Evolutionary conservation across 2,888 invertebrate species (phyloP), one percentile per base, ranked within the genome.

Genomic region (Oscheius sp.): DNA sequence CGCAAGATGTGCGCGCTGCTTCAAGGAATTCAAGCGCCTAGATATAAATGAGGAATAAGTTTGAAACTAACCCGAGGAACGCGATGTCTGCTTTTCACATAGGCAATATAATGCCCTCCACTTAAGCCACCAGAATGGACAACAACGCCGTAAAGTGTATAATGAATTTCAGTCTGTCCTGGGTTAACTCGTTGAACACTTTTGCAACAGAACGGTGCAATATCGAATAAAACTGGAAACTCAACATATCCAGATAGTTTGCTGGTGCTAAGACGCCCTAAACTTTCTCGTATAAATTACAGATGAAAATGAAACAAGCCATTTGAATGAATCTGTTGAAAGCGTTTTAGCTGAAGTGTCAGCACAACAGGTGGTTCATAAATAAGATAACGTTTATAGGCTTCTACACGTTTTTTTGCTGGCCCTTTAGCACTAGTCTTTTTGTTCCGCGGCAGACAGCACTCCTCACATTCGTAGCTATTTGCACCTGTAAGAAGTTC

Each of bases 301-400:
- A 45, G 29, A 45, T 17, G 8, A 6, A 61, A 45, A 45, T 29
- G 3, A 20, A 45, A 23, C 10, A 27, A 17, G 37, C 58, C 31
- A 8, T 58, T 65, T 3, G 27, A 17, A 17, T 50, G 34, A 4
- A 74, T 89, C 85, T 95, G 91, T 89, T 96, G 95, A 89, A 97
- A 98, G 73, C 97, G 89, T 88, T 98, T 98, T 75, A 98, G 88
- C 87, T 98, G 97, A 25, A 98, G 89, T 65, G 96, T 97, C 0
- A 98, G 90, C 64, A 97, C 92, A 3, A 95, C 93, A 0, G 97
- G 97, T 27, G 95, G 95, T 85, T 92, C 91, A 75, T 93, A 93
- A 33, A 98, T 92, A 42, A 96, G 82, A 69, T 89, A 86, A 6
- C 79, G 70, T 55, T 81, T 81, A 12, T 61, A 29, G 3, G 81